Evolutionary conservation across 2,113 vertebrate genomes (phyloP).

Genomic region (Octodon degus): DNA sequence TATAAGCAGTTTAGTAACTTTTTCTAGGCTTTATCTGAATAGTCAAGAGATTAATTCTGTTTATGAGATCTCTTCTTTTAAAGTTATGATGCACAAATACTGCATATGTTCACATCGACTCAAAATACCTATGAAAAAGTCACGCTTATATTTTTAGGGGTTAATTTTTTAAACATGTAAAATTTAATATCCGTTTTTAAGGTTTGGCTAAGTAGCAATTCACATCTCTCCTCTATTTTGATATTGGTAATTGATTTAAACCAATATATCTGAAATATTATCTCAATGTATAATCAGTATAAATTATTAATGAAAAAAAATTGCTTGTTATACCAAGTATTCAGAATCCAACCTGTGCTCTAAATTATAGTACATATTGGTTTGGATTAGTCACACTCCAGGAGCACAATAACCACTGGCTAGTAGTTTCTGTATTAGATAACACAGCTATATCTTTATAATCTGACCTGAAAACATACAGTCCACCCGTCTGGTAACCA

Average conservation of each 20-base stretch:
- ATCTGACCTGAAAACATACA: background rate
- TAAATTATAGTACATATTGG: background rate
- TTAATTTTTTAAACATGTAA: background rate
- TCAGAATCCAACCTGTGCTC: background rate
- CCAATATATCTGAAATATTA: background rate
- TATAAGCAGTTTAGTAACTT: background rate
- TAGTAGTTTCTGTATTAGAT: background rate
- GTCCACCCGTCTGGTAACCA: background rate
- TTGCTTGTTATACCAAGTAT: background rate
- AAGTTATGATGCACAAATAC: background rate
- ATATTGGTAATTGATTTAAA: background rate
- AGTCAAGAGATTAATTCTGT: background rate
- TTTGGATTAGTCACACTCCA: background rate
- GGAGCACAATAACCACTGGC: background rate
- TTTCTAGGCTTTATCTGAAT: background rate
- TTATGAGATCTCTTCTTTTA: background rate
- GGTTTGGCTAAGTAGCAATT: background rate
- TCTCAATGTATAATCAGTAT: background rate
- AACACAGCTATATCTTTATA: background rate
- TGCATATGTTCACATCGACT: background rate
- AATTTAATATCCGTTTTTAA: conserved; percentile 26
- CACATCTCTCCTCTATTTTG: background rate
- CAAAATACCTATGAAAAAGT: background rate
- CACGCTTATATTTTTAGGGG: background rate
- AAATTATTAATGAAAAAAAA: background rate